Evolutionary conservation across 1,140 invertebrate genomes (phyloP).

Genomic region (Lordiphosa clarofinis): DNA sequence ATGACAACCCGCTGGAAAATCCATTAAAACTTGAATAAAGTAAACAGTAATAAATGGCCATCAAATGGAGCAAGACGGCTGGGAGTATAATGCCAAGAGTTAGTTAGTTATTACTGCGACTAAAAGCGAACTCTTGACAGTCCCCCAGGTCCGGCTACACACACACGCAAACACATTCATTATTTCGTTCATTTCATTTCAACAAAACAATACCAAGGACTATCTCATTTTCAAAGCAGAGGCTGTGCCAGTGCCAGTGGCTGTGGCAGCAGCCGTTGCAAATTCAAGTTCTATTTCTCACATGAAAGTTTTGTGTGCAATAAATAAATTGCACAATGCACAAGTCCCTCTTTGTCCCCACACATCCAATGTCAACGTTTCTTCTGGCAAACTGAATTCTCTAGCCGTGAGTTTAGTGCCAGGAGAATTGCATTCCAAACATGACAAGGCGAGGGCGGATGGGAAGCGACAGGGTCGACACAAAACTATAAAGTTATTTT

Average conservation of each 20-base stretch:
- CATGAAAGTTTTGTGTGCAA: conserved; percentile 57
- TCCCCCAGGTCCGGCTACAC: conserved; percentile 16
- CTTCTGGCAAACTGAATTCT: conserved; percentile 24
- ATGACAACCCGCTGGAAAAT: no score
- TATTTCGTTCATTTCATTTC: conserved; percentile 61
- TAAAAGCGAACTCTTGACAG: conserved; percentile 11
- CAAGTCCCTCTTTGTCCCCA: conserved; percentile 18
- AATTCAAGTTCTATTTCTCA: conserved; percentile 5
- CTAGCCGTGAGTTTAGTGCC: conserved; percentile 3
- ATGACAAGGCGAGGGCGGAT: conserved; percentile 15
- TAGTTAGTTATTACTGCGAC: conserved; percentile 57
- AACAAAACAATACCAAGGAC: conserved; percentile 62
- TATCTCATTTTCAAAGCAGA: conserved; percentile 54
- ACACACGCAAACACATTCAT: conserved; percentile 32
- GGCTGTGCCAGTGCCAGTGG: conserved; percentile 14
- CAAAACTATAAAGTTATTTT: conserved; percentile 62
- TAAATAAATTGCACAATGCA: conserved; percentile 75
- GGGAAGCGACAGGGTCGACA: neutral
- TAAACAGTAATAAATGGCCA: conserved; percentile 55
- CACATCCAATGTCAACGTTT: conserved; percentile 47
- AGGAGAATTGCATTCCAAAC: conserved; percentile 38
- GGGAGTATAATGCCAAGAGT: conserved; percentile 43
- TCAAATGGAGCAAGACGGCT: conserved; percentile 13
- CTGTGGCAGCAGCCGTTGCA: conserved; percentile 8
- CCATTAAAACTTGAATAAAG: conserved; percentile 20